Conservation (phyloP, 2,113 vertebrate species). For the Oreotrochilus melanogaster region DNA sequence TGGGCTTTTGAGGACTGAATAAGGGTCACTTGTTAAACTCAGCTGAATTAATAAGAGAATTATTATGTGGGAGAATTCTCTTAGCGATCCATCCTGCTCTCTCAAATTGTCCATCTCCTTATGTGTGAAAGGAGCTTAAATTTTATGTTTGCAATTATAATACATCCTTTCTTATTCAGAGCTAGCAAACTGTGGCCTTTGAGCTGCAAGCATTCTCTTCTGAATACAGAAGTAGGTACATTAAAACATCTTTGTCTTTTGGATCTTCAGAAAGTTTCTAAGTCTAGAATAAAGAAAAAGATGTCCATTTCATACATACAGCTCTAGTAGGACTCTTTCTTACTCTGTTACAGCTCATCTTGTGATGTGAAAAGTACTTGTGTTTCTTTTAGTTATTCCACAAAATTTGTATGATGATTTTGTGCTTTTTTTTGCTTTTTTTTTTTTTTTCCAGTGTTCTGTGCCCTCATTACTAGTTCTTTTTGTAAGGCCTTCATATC, state of each 20-base stretch:
- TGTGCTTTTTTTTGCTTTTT: neutral
- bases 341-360: neutral
- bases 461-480: neutral
- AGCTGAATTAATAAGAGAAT: slow-evolving; percentile 53
- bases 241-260: slow-evolving; percentile 34
- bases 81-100: neutral
- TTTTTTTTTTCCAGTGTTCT: neutral
- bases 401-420: neutral
- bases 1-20: slow-evolving; percentile 24
- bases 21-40: slow-evolving; percentile 41
- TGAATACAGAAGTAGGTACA: slow-evolving; percentile 47
- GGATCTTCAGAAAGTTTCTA: neutral
- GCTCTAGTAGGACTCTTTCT: neutral
- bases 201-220: slow-evolving; percentile 33
- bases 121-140: slow-evolving; percentile 48
- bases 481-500: neutral
- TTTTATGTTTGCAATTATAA: slow-evolving; percentile 61
- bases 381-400: slow-evolving; percentile 24
- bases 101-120: slow-evolving; percentile 50
- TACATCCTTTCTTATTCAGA: slow-evolving; percentile 50
- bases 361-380: neutral
- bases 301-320: neutral
- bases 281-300: neutral
- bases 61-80: slow-evolving; percentile 53
- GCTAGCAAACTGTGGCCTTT: slow-evolving; percentile 43